Percentiles rank a stretch among this genome's conserved stretches.
Evolutionary conservation across 2,888 invertebrate species (phyloP).

Genomic region (Eurois occulta): DNA sequence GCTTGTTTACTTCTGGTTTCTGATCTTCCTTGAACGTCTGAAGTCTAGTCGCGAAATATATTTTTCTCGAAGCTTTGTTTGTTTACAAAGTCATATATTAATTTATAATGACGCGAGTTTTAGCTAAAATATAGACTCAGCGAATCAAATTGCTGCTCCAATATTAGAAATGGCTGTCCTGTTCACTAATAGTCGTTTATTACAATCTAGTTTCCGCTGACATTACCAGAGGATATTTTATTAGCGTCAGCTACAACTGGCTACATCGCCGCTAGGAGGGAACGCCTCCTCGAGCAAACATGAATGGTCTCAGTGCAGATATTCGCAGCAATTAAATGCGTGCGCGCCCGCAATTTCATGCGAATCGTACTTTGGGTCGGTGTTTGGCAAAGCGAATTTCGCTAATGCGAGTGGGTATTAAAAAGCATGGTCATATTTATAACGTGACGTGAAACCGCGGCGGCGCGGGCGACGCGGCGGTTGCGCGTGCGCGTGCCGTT

Average conservation of each 20-base stretch:
- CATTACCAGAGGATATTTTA: slow-evolving; percentile 53
- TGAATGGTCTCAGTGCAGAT: slow-evolving; percentile 53
- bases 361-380: slow-evolving; percentile 53
- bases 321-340: slow-evolving; percentile 57
- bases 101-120: slow-evolving; percentile 21
- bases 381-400: slow-evolving; percentile 62
- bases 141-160: slow-evolving; percentile 14
- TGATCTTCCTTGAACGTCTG: slow-evolving; percentile 52
- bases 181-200: slow-evolving; percentile 57
- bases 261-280: slow-evolving; percentile 35
- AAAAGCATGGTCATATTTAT: slow-evolving; percentile 71
- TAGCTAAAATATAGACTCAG: slow-evolving; percentile 26
- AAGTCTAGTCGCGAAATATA: slow-evolving; percentile 32
- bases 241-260: slow-evolving; percentile 39
- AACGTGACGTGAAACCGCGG: slow-evolving; percentile 69
- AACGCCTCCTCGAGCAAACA: slow-evolving; percentile 55
- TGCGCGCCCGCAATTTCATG: slow-evolving; percentile 62
- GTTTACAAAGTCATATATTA: slow-evolving; percentile 45
- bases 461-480: slow-evolving; percentile 52
- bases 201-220: slow-evolving; percentile 50
- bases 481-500: slow-evolving; percentile 79
- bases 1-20: slow-evolving; percentile 55
- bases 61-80: slow-evolving; percentile 28
- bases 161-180: slow-evolving; percentile 39
- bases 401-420: slow-evolving; percentile 67